Base-by-base conservation (phyloP, 2,888 invertebrate species). In the Ecdyonurus torrentis region DNA sequence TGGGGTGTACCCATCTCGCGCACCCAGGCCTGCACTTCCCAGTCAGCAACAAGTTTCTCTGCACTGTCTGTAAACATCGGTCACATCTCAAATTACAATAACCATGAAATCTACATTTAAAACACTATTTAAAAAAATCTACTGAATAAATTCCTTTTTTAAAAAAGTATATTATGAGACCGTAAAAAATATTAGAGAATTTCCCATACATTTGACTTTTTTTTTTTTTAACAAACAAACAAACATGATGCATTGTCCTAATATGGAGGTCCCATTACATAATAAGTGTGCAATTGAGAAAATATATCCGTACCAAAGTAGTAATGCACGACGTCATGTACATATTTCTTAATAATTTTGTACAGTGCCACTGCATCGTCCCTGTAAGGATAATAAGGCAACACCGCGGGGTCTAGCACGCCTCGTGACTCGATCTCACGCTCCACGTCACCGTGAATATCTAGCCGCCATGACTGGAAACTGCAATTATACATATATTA, bases 371-470 rank as follows among this genome's bases (percentile, higher is more conserved):
- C 62, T 1, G 75, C 77, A 68, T 78, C 77, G 64, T 77, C 76
- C 64, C 77, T 67, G 71, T 75, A 77, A 52, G 74, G 74, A 69
- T 77, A 77, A 62, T 74, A 70, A 3, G 76, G 75, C 22, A 77
- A 66, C 7, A 76, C 68, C 10, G 71, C 68, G 7, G 68, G 67
- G 66, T 75, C 73, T 15, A 70, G 64, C 25, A 74, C 68, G 69
- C 74, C 67, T 68, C 76, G 68, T 18, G 67, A 65, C 66, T 73
- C 72, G 23, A 77, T 68, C 65, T 76, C 75, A 58, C 72, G 72
- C 19, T 74, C 73, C 25, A 76, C 68, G 15, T 71, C 71, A 7
- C 76, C 76, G 59, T 70, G 59, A 7, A 66, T 53, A 60, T 69
- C 65, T 64, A 70, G 63, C 20, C 66, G 64, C 70, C 70, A 69